Base-by-base conservation (phyloP, 2,797 vertebrate species). In the Prionace glauca region DNA sequence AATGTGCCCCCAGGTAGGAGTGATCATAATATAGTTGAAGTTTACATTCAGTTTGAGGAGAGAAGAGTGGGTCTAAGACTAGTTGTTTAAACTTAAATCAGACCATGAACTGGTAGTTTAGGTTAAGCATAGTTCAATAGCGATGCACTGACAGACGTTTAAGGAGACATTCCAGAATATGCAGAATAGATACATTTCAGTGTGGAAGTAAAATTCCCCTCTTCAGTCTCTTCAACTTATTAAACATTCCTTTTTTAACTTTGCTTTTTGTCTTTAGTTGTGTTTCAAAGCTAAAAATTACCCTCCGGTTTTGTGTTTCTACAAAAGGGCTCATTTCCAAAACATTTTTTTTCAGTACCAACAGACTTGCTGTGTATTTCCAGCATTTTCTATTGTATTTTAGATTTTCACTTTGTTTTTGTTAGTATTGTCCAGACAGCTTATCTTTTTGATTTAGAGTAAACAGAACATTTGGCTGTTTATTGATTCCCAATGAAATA, bases 401-500 rank as follows among this genome's bases (percentile, higher is more conserved):
- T 16, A 67, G 62, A 67, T 69, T 92, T 92, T n/a, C 36, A 36
- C 32, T 67, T 69, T 67, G 62, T 92, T 92, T 92, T 36, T 92
- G n/a, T 67, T 65, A 24, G 71, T 94, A 32, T 67, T n/a, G 41
- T 56, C 41, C 69, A 94, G 92, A 71, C 71, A 50, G 41, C 4
- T 74, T 60, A 20, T 14, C 41, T 94, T 74, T 74, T 74, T 29
- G 74, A 45, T 74, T 94, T 45, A 56, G 12, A 74, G 71, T 56
- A 94, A 94, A 94, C 71, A 72, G 26, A 94, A 56, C 72, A 94
- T 5, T 94, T 94, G 93, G 71, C 41, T 94, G 69, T 74, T 72
- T 16, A 74, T 56, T 74, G 29, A 74, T 74, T 45, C 24, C 69
- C 0, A 1, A 14, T 71, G 12, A 71, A 92, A 26, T 32, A 94